phyloP scores from a whole-genome alignment of 1,140 invertebrate genomes.

The Bicyclus anynana region DNA sequence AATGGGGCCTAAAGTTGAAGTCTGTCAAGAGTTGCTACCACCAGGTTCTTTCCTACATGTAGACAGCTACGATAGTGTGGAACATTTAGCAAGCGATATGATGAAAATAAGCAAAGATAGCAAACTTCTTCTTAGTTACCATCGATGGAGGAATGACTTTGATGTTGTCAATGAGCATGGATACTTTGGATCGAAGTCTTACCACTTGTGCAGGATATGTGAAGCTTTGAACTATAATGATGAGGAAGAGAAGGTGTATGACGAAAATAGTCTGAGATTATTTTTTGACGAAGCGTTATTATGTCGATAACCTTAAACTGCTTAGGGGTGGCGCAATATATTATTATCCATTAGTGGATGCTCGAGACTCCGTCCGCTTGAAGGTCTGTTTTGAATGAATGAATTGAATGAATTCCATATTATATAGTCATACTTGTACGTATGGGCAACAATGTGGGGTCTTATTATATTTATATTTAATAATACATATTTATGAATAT shows the following conservation, averaged over 20 bases:
- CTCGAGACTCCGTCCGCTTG: too few species aligned
- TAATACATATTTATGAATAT: too few species aligned
- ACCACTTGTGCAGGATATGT: conserved; percentile 90
- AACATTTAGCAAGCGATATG: conserved; percentile 78
- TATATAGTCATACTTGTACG: too few species aligned
- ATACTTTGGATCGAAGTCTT: conserved; percentile 81
- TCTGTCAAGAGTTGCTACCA: conserved; percentile 78
- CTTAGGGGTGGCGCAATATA: neutral
- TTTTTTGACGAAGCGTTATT: conserved; percentile 32
- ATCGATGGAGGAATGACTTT: conserved; percentile 83
- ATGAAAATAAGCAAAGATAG: conserved; percentile 69
- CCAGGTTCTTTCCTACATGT: conserved; percentile 85
- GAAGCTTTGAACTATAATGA: conserved; percentile 84
- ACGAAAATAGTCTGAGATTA: conserved; percentile 30
- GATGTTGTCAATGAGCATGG: conserved; percentile 85
- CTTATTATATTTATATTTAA: too few species aligned
- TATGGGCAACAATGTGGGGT: too few species aligned
- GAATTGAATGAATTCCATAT: too few species aligned
- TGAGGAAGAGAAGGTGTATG: conserved; percentile 72
- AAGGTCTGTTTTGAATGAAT: too few species aligned
- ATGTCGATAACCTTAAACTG: neutral
- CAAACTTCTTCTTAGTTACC: conserved; percentile 72
- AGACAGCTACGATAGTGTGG: conserved; percentile 82
- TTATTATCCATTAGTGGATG: too few species aligned
- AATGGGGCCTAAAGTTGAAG: conserved; percentile 78